Evolutionary conservation across 2,888 invertebrate species (phyloP).

Genomic region (Coremacera marginata): DNA sequence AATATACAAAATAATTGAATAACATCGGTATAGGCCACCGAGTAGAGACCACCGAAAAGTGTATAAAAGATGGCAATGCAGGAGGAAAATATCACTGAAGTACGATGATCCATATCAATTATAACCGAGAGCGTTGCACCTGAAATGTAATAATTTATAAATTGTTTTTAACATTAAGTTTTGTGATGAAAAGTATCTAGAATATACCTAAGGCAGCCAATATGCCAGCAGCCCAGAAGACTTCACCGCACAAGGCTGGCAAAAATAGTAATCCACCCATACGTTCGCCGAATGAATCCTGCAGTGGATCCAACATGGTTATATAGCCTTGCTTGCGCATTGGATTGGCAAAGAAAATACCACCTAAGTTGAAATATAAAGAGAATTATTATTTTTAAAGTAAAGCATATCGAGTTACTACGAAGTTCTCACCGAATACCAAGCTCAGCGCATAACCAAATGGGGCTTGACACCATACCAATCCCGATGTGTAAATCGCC

Average conservation of each 20-base stretch:
- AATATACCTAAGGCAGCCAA: slow-evolving; percentile 88
- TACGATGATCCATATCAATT: slow-evolving; percentile 93
- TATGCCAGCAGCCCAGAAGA: slow-evolving; percentile 99
- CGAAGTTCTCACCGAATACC: slow-evolving; percentile 92
- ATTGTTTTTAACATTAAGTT: neutral
- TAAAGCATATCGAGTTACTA: neutral
- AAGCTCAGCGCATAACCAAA: slow-evolving; percentile 97
- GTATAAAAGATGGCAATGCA: slow-evolving; percentile 98
- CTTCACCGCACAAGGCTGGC: slow-evolving; percentile 97
- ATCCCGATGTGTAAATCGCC: slow-evolving; percentile 91
- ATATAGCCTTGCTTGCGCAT: slow-evolving; percentile 98
- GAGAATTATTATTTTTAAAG: neutral
- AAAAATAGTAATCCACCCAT: slow-evolving; percentile 97
- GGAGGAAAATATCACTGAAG: slow-evolving; percentile 94
- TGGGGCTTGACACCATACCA: slow-evolving; percentile 99
- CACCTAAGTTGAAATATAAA: slow-evolving; percentile 74
- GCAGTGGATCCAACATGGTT: slow-evolving; percentile 98
- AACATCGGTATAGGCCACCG: slow-evolving; percentile 98
- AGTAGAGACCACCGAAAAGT: slow-evolving; percentile 96
- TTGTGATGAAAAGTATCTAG: neutral
- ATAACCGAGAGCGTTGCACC: slow-evolving; percentile 97
- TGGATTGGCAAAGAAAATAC: slow-evolving; percentile 97
- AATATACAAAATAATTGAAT: slow-evolving; percentile 98
- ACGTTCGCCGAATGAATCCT: slow-evolving; percentile 95
- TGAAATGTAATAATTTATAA: slow-evolving; percentile 57